Evolutionary conservation across 2,888 invertebrate genomes (phyloP).

Genomic region (Hydropsyche betteni): DNA sequence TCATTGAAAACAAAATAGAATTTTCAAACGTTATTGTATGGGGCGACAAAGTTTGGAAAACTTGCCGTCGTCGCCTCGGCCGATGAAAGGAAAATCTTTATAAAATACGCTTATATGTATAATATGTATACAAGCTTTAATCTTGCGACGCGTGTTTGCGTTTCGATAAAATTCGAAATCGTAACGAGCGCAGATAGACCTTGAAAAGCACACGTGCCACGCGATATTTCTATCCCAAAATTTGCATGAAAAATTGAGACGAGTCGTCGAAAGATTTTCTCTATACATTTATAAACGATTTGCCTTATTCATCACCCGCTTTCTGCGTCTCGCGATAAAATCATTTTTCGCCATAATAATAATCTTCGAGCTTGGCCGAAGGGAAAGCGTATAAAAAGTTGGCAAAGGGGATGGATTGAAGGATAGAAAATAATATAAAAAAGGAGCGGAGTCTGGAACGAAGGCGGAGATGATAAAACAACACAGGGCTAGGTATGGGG

Average conservation of each 20-base stretch:
- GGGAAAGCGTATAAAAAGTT: constrained; percentile 9
- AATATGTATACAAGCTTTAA: no score
- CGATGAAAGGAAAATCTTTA: no score
- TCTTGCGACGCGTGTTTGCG: no score
- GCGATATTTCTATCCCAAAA: no score
- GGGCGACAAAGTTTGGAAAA: not conserved
- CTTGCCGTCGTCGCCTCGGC: no score
- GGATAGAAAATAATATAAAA: constrained; percentile 17
- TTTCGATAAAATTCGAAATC: no score
- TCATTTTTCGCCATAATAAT: constrained; percentile 25
- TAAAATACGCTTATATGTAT: no score
- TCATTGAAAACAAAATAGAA: constrained; percentile 20
- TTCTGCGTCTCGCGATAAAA: constrained; percentile 14
- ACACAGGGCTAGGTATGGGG: constrained; percentile 6
- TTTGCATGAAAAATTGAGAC: no score
- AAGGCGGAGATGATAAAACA: constrained; percentile 35
- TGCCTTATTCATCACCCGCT: constrained; percentile 8
- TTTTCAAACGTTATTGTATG: constrained; percentile 12
- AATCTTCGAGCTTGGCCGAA: constrained; percentile 6
- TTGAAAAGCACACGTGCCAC: no score
- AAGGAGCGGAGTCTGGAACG: not conserved
- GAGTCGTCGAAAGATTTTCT: not conserved
- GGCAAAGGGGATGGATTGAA: constrained; percentile 2
- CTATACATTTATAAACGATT: constrained; percentile 6
- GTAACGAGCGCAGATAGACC: no score